A percentile compares a stretch with the other conserved stretches of the same genome.
These are phyloP conservation scores for Archocentrus centrarchus DNA, from an alignment of 2,113 vertebrate species.

Conservation along the genomic window DNA sequence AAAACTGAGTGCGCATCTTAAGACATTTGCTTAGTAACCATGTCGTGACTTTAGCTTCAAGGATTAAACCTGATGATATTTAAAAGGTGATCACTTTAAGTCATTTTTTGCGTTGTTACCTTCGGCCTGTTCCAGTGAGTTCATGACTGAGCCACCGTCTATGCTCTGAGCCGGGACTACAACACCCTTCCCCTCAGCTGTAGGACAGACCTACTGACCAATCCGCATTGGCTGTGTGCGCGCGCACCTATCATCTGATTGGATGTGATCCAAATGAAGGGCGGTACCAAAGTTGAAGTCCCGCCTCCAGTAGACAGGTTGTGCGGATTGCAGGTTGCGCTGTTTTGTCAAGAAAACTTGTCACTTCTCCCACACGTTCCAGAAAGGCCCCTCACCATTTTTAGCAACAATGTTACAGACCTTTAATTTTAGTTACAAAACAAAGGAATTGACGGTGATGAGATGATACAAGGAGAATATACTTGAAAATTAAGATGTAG, in stretches of 20 bases:
- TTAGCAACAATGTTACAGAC: too few relatives aligned
- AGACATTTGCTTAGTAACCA: fast-evolving
- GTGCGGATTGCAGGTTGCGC: fast-evolving
- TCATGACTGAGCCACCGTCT: slow-evolving; percentile 81
- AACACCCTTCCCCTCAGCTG: slow-evolving; percentile 20
- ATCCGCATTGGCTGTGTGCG: slow-evolving; percentile 11
- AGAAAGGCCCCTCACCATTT: too few relatives aligned
- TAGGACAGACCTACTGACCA: slow-evolving; percentile 38
- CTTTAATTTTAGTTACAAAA: too few relatives aligned
- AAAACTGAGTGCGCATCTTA: not conserved
- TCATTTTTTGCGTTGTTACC: slow-evolving; percentile 74
- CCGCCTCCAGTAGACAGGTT: not conserved
- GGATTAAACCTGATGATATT: not conserved
- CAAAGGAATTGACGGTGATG: too few relatives aligned
- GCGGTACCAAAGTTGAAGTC: not conserved
- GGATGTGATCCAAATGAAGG: not conserved
- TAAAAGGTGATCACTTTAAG: not conserved
- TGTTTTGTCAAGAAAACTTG: not conserved
- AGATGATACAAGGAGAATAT: too few relatives aligned
- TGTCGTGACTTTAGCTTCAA: not conserved
- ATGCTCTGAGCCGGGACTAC: not conserved
- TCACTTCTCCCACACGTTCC: too few relatives aligned
- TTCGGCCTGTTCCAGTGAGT: slow-evolving; percentile 95
- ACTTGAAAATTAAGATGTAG: too few relatives aligned
- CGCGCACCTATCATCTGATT: slow-evolving; percentile 7